Base-by-base conservation (phyloP, 2,797 vertebrate genomes). In the Dendrocincla fuliginosa region DNA sequence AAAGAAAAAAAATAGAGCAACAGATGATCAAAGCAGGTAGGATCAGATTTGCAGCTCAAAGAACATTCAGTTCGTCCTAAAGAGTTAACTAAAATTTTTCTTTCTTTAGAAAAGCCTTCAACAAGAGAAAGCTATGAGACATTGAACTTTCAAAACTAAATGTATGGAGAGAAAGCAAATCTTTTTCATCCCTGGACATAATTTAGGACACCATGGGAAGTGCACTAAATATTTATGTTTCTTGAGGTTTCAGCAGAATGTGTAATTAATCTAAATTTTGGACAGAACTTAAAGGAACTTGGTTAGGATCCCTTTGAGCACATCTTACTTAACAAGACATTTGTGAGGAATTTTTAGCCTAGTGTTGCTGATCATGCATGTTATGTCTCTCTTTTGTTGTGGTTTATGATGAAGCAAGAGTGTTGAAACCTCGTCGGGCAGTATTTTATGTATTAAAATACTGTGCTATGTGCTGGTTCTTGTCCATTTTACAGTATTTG, bases 371-470 rank as follows among this genome's bases (percentile, higher is more conserved):
- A 73, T 94, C 30, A 6, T 59, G 44, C n/a, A 19, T 50, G 12
- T 65, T 73, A 49, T 18, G 8, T 60, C 14, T 89, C 22, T 94
- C 49, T 88, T 63, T 63, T 37, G 7, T 73, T 95, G 57, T 93
- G 44, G 42, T 84, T 70, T 96, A 60, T 68, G 79, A 87, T 91
- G 64, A 93, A 77, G 73, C 32, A 88, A 70, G n/a, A 84, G 47
- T 74, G 63, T 64, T 96, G 91, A 97, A 96, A 89, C 11, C 27
- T 81, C 77, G 44, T 94, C 53, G 93, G 93, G 59, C 63, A 92
- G 53, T 88, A 85, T 93, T 95, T 95, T 84, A 92, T 83, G 44
- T 95, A 77, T 92, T 97, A 90, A 94, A 97, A 95, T 87, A 61
- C 56, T 53, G 94, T 86, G 59, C 52, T 53, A 27, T 87, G 42